Evolutionary conservation across 2,113 vertebrate genomes (phyloP).

Genomic region (Vireo altiloquus): DNA sequence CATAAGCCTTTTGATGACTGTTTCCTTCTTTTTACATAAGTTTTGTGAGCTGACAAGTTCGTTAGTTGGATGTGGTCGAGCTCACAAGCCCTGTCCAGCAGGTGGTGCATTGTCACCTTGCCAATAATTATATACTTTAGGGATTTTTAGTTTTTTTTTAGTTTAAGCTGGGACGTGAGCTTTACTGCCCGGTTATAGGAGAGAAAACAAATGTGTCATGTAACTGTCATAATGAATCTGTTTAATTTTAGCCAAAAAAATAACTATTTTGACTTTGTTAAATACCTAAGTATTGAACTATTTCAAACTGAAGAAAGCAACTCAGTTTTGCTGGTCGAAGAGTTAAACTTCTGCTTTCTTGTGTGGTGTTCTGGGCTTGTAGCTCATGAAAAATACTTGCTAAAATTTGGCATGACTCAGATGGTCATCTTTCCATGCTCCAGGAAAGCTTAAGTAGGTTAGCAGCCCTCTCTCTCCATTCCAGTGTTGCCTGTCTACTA

Average conservation of each 20-base stretch:
- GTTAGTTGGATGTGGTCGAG: neutral
- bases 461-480: neutral
- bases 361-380: neutral
- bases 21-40: constrained; percentile 25
- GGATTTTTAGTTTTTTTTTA: neutral
- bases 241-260: neutral
- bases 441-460: neutral
- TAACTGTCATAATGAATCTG: neutral
- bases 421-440: neutral
- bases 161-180: neutral
- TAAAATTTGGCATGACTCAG: neutral
- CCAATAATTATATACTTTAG: neutral
- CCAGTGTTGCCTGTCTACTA: neutral
- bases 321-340: neutral
- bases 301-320: neutral
- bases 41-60: neutral
- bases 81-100: neutral
- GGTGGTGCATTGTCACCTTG: neutral
- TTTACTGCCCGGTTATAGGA: neutral
- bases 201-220: neutral
- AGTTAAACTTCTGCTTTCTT: neutral
- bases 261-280: neutral
- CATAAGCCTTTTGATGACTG: constrained; percentile 41
- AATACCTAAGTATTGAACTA: neutral
- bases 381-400: neutral